phyloP scores from a whole-genome alignment of 2,888 invertebrate species.

The Dilophus febrilis region DNA sequence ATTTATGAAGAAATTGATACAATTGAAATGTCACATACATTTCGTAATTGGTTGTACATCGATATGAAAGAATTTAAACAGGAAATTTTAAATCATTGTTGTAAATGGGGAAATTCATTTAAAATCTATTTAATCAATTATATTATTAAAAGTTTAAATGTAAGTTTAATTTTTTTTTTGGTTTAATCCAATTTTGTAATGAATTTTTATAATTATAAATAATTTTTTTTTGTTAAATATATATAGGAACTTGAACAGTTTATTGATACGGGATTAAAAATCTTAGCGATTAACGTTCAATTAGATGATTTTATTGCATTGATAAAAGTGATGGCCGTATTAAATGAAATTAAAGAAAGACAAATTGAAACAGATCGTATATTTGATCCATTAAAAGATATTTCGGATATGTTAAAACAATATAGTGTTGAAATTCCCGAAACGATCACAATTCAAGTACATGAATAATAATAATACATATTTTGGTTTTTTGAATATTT shows the following conservation, averaged over 20 bases:
- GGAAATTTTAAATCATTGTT: constrained; percentile 64
- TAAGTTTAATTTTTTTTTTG: constrained; percentile 13
- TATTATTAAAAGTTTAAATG: constrained; percentile 49
- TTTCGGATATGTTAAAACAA: constrained; percentile 63
- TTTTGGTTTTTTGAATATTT: neutral
- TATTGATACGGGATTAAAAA: constrained; percentile 53
- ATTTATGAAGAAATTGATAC: constrained; percentile 53
- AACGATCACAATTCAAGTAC: constrained; percentile 51
- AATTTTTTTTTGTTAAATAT: too few species aligned
- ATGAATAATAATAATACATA: constrained; percentile 19
- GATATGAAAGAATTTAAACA: constrained; percentile 68
- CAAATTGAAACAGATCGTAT: constrained; percentile 65
- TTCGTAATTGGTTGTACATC: constrained; percentile 61
- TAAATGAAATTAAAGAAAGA: constrained; percentile 50
- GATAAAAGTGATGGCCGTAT: constrained; percentile 64
- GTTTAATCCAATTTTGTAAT: constrained; percentile 4
- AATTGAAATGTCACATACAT: constrained; percentile 43
- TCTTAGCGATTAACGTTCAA: constrained; percentile 50
- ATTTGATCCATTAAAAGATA: constrained; percentile 78
- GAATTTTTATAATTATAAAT: neutral
- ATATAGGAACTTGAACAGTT: constrained; percentile 55
- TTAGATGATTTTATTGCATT: constrained; percentile 76
- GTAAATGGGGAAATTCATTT: constrained; percentile 78
- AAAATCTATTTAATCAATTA: constrained; percentile 71
- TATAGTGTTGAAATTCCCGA: constrained; percentile 78